Conservation (phyloP, 2,888 invertebrate genomes). For the Napeogenes sylphis region DNA sequence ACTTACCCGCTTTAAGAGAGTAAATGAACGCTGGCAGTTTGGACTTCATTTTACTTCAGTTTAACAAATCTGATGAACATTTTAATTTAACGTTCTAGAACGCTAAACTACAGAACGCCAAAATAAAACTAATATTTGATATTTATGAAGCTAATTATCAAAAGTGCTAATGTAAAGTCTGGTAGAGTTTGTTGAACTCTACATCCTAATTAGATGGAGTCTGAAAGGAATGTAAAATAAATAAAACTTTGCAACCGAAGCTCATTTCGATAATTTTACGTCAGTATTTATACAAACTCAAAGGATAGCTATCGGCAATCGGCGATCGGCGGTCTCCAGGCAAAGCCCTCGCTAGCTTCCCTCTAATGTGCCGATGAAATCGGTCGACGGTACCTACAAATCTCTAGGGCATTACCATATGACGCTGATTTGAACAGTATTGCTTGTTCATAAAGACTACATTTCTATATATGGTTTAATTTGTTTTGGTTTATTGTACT, state of each 20-base stretch:
- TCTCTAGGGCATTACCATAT: conserved; percentile 14
- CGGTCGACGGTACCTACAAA: conserved; percentile 14
- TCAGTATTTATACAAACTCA: conserved; percentile 3
- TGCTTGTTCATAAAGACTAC: conserved; percentile 7
- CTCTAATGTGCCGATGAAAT: conserved; percentile 18
- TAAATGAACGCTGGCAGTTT: not conserved
- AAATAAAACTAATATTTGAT: conserved; percentile 1
- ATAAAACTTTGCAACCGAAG: not conserved
- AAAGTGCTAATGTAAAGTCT: not conserved
- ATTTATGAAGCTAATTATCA: not conserved
- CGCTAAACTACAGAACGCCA: not conserved
- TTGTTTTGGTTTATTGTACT: conserved; percentile 13
- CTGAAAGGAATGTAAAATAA: not conserved
- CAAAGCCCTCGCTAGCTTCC: conserved; percentile 8
- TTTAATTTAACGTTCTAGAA: not conserved
- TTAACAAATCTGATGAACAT: not conserved
- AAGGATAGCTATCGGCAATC: conserved; percentile 2
- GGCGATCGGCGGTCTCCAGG: not conserved
- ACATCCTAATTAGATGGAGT: not conserved
- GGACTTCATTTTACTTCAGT: not conserved
- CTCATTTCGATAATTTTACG: conserved; percentile 7
- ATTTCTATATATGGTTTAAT: conserved; percentile 3
- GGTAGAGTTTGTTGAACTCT: not conserved
- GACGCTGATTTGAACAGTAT: conserved; percentile 8
- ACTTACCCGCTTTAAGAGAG: not conserved